Percentiles rank a stretch among this genome's conserved stretches.
phyloP scores from a whole-genome alignment of 92 coral and sea anemone species.

The Porites lobata region DNA sequence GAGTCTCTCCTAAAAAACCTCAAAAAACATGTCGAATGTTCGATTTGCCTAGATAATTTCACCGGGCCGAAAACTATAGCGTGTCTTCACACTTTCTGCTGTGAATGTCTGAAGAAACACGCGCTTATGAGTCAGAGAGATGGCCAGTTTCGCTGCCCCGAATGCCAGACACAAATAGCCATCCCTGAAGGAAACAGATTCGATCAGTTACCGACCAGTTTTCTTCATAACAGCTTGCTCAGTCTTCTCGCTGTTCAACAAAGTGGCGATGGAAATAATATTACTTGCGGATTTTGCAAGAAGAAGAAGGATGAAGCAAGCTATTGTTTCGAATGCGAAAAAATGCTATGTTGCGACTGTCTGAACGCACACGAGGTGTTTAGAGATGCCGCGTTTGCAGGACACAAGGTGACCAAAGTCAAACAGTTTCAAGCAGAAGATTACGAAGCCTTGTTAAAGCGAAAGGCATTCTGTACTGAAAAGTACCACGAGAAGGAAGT shows the following conservation, averaged over 20 bases:
- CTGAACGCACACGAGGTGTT: neutral
- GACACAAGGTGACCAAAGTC: conserved; percentile 13
- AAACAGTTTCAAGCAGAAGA: conserved; percentile 6
- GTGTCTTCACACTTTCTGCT: conserved; percentile 41
- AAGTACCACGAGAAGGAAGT: conserved; percentile 18
- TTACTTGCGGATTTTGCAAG: neutral
- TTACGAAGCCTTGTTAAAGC: conserved; percentile 29
- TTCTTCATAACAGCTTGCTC: neutral
- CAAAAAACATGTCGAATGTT: conserved; percentile 6
- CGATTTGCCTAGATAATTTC: conserved; percentile 43
- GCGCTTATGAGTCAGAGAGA: conserved; percentile 2
- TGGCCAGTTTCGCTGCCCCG: conserved; percentile 17
- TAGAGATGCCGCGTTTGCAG: neutral
- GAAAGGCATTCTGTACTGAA: neutral
- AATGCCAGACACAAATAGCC: conserved; percentile 7
- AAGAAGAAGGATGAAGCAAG: neutral
- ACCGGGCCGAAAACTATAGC: conserved; percentile 12
- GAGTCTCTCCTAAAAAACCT: neutral
- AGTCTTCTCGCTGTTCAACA: conserved; percentile 4
- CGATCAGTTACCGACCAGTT: conserved; percentile 13
- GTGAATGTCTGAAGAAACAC: conserved; percentile 32
- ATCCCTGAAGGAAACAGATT: neutral
- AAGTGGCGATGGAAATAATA: no score
- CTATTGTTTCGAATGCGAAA: neutral
- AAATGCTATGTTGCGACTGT: neutral